These are phyloP conservation scores for Ecdyonurus torrentis DNA, from an alignment of 2,888 invertebrate species.

Conservation along the genomic window DNA sequence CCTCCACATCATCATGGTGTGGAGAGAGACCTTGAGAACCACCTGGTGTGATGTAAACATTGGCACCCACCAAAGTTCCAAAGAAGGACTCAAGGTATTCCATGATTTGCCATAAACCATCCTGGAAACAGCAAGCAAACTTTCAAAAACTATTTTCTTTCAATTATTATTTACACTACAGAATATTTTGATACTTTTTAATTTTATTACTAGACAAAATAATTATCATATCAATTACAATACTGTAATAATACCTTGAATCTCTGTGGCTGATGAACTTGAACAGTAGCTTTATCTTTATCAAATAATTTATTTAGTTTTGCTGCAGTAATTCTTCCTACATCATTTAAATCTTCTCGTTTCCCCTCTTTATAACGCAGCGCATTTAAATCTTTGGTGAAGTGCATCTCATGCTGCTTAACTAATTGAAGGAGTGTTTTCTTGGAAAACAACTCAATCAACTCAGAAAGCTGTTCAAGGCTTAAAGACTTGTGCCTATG, in stretches of 20 bases:
- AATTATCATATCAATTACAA: neutral
- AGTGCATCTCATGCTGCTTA: slow-evolving; percentile 9
- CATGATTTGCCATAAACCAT: slow-evolving; percentile 12
- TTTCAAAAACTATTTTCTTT: too few species aligned
- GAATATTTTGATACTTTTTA: too few species aligned
- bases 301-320: slow-evolving; percentile 11
- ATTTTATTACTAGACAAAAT: too few species aligned
- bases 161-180: too few species aligned
- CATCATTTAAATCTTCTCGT: slow-evolving; percentile 9
- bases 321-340: slow-evolving; percentile 7
- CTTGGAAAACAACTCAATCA: slow-evolving; percentile 9
- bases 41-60: slow-evolving; percentile 13
- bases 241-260: slow-evolving; percentile 9
- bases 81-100: slow-evolving; percentile 13
- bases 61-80: slow-evolving; percentile 13
- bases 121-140: too few species aligned
- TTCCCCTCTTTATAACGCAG: slow-evolving; percentile 11
- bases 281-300: slow-evolving; percentile 12
- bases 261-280: slow-evolving; percentile 13
- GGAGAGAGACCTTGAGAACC: slow-evolving; percentile 12
- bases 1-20: slow-evolving; percentile 14
- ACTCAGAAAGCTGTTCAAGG: neutral
- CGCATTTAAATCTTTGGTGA: slow-evolving; percentile 10
- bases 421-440: slow-evolving; percentile 7
- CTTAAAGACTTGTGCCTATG: slow-evolving; percentile 4